Evolutionary conservation across 2,888 invertebrate species (phyloP).

Genomic region (Morpho achilles): DNA sequence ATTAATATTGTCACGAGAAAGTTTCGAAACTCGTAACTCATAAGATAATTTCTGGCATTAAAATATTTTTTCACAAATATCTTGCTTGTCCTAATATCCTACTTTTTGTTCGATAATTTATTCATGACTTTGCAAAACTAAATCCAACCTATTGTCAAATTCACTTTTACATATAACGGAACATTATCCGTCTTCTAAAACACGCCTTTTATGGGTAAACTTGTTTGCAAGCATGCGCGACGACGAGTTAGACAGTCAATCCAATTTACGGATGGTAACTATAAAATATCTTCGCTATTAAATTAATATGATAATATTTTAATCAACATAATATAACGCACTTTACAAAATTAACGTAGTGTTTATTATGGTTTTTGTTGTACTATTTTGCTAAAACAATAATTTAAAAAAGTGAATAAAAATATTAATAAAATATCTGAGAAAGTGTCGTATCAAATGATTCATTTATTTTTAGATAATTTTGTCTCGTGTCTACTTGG

Average conservation of each 20-base stretch:
- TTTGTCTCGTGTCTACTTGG: slow-evolving; percentile 43
- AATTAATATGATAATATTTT: too few species aligned
- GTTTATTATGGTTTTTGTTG: too few species aligned
- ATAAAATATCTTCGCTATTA: too few species aligned
- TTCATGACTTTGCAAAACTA: slow-evolving; percentile 39
- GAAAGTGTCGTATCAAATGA: too few species aligned
- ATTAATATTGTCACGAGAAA: neutral
- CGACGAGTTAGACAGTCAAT: neutral
- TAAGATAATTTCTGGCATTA: neutral
- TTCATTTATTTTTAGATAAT: slow-evolving; percentile 11
- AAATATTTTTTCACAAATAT: slow-evolving; percentile 2
- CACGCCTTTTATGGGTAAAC: slow-evolving; percentile 16
- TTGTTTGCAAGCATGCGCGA: slow-evolving; percentile 10
- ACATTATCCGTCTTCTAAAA: slow-evolving; percentile 42
- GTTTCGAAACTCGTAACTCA: neutral
- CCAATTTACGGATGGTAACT: neutral
- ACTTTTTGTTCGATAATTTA: slow-evolving; percentile 37
- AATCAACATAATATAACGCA: too few species aligned
- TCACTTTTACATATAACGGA: slow-evolving; percentile 56
- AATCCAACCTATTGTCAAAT: slow-evolving; percentile 50
- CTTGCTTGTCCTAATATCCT: slow-evolving; percentile 40
- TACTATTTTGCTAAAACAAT: too few species aligned
- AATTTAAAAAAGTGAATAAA: too few species aligned
- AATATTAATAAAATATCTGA: too few species aligned
- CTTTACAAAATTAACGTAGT: too few species aligned